Evolutionary conservation across 1,140 invertebrate genomes (phyloP).

Genomic region (Diabrotica undecimpunctata): DNA sequence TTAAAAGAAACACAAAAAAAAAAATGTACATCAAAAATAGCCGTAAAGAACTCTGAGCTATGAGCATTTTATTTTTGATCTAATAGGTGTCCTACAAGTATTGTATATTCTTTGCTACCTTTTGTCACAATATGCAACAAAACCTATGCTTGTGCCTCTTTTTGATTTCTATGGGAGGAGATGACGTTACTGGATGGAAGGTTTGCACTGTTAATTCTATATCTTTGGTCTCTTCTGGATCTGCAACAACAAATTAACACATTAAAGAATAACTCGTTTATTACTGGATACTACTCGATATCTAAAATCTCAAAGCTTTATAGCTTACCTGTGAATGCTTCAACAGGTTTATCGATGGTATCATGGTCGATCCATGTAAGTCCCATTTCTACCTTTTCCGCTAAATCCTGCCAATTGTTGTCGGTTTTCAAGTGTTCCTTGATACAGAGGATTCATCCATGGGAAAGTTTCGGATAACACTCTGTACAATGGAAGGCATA

Average conservation of each 20-base stretch:
- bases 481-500: constrained; percentile 89
- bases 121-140: constrained; percentile 47
- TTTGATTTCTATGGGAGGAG: constrained; percentile 36
- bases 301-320: too few species aligned
- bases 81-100: background rate
- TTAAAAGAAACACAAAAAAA: too few species aligned
- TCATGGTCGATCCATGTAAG: constrained; percentile 91
- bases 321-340: constrained; percentile 69
- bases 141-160: constrained; percentile 44
- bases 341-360: constrained; percentile 83
- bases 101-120: background rate
- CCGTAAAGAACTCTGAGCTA: background rate
- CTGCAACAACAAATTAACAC: constrained; percentile 37
- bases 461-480: constrained; percentile 88
- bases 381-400: constrained; percentile 90
- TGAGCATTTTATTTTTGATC: constrained; percentile 2
- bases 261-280: too few species aligned
- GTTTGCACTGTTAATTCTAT: constrained; percentile 82
- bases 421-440: constrained; percentile 81
- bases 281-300: too few species aligned
- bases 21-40: too few species aligned
- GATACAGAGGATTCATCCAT: constrained; percentile 83
- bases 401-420: constrained; percentile 86
- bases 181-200: constrained; percentile 51
- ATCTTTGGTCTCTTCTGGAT: constrained; percentile 71